Base-by-base conservation (phyloP, 2,888 invertebrate genomes). In the Stramonita haemastoma region DNA sequence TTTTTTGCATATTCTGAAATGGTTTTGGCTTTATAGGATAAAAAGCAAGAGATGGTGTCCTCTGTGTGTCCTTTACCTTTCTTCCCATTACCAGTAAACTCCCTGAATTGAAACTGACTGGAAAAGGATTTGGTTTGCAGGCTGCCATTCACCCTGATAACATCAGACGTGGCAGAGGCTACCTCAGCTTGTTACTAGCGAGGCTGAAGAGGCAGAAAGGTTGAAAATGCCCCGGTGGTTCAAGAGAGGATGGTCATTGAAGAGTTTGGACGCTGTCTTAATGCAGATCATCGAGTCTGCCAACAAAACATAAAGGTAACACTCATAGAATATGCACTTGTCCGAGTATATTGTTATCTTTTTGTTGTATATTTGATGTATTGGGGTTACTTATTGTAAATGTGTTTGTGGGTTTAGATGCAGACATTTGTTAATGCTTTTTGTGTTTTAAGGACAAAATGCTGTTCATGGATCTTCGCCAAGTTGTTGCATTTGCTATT, bases 101-200 rank as follows among this genome's bases (percentile, higher is more conserved):
- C 4, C 46, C 46, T 46, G 46, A 46, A 46, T 46, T 46, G 46
- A 8, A 46, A 46, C 46, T 46, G 46, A 46, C 46, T 46, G 46
- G 46, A 46, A 46, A 46, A 46, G 46, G 46, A 8, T 46, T 46
- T 46, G 46, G 8, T 34, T 70, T 85, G 46, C 92, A 98, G 97
- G 94, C 97, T 97, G 96, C 98, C 98, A 22, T 98, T 98, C 96
- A 98, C 98, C 94, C 98, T 98, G 96, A 98, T 99, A 96, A 99
- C 99, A 0, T 97, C 97, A 87, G 99, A 99, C 95, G 99, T 99
- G 79, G 98, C 99, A 29, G 99, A 99, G 96, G 99, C 99, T 87
- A 99, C 99, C 22, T 98, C 98, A 94, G 98, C 98, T 95, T 99
- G 99, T 96, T 99, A 95, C 96, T 99, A 95, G 98, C 99, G 98